Evolutionary conservation across 2,888 invertebrate species (phyloP).

Genomic region (Drosophila nr. perissopoda): DNA sequence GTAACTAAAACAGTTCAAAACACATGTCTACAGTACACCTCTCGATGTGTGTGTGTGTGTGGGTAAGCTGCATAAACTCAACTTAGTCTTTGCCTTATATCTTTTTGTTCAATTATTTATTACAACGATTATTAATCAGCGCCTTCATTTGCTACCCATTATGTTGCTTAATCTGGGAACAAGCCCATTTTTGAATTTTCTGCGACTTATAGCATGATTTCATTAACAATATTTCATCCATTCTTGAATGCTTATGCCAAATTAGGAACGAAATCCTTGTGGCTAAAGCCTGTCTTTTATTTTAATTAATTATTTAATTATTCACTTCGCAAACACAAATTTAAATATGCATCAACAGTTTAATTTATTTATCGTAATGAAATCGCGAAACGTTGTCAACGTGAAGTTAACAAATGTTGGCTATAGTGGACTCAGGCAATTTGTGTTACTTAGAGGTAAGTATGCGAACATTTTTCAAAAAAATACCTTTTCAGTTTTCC

Average conservation of each 20-base stretch:
- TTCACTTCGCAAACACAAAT: background rate
- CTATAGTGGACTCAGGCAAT: background rate
- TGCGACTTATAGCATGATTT: background rate
- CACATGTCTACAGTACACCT: background rate
- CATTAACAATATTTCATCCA: background rate
- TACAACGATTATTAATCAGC: slow-evolving; percentile 36
- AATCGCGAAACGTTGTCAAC: too few species aligned
- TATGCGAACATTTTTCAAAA: background rate
- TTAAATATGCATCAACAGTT: background rate
- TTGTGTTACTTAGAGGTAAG: background rate
- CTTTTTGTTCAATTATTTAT: slow-evolving; percentile 13
- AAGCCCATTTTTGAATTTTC: background rate
- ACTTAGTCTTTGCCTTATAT: slow-evolving; percentile 5
- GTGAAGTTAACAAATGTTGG: background rate
- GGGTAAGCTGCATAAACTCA: slow-evolving; percentile 38
- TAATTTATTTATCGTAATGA: background rate
- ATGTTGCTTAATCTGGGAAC: background rate
- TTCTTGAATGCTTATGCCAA: background rate
- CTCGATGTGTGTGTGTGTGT: background rate
- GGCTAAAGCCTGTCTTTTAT: background rate
- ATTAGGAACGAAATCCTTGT: background rate
- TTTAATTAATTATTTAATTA: background rate
- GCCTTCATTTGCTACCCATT: slow-evolving; percentile 21
- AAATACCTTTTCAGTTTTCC: background rate
- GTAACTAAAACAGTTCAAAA: slow-evolving; percentile 16